phyloP scores from a whole-genome alignment of 2,113 vertebrate genomes.

The Embiotoca jacksoni region DNA sequence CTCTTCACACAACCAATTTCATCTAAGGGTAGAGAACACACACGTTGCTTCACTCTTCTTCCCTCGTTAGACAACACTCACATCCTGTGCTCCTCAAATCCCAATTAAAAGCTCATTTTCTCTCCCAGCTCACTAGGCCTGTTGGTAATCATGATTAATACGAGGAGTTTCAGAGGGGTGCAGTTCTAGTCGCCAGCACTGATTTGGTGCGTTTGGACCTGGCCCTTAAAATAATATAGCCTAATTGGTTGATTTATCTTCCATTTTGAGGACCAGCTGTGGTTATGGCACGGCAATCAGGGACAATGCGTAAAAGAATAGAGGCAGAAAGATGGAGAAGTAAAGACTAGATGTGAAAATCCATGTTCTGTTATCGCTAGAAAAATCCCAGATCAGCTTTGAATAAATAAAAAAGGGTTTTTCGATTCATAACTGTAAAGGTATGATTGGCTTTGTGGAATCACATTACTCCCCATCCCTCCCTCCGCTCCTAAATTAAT shows the following conservation, averaged over 20 bases:
- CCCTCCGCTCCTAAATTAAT: constrained; percentile 61
- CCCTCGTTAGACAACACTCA: constrained; percentile 26
- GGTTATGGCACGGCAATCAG: constrained; percentile 55
- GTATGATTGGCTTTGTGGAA: constrained; percentile 34
- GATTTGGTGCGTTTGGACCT: constrained; percentile 67
- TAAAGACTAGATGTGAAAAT: background rate
- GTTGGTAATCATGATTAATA: constrained; percentile 80
- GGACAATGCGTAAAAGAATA: background rate
- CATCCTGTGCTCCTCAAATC: constrained; percentile 44
- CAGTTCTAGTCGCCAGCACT: constrained; percentile 44
- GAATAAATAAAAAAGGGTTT: constrained; percentile 1
- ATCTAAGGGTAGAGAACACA: constrained; percentile 34
- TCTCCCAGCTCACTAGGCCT: constrained; percentile 49
- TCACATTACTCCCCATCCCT: constrained; percentile 28
- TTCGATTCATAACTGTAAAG: constrained; percentile 30
- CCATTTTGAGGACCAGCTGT: constrained; percentile 75
- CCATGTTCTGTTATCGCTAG: background rate
- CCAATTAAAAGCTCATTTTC: constrained; percentile 71
- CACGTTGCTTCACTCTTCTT: constrained; percentile 2
- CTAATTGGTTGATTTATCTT: constrained; percentile 80
- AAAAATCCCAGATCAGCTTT: background rate
- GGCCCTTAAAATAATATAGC: constrained; percentile 69
- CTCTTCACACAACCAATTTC: background rate
- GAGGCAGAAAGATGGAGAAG: constrained; percentile 12
- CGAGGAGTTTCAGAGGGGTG: constrained; percentile 42